Conservation (phyloP, 92 coral and sea anemone genomes). For the Phenganax subtilis region DNA sequence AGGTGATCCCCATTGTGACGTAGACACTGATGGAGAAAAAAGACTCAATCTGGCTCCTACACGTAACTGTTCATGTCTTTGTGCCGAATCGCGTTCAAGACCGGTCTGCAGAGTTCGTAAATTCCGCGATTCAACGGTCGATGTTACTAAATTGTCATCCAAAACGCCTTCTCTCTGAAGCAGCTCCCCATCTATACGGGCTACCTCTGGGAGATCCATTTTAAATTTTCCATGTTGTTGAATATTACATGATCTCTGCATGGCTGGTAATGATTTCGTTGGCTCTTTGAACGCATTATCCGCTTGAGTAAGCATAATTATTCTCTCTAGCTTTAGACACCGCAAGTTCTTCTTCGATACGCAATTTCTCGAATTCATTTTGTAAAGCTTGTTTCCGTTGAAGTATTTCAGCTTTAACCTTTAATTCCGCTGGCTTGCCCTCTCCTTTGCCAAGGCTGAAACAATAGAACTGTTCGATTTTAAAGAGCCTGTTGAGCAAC, state of each 20-base stretch:
- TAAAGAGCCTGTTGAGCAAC: not conserved
- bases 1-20: too few species aligned
- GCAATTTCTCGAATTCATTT: conserved; percentile 36
- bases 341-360: conserved; percentile 17
- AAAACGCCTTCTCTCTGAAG: not conserved
- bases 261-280: not conserved
- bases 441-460: conserved; percentile 12
- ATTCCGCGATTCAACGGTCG: too few species aligned
- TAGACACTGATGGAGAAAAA: too few species aligned
- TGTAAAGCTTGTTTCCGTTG: conserved; percentile 31
- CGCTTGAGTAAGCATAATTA: not conserved
- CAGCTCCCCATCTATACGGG: not conserved
- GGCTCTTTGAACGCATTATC: not conserved
- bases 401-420: conserved; percentile 6
- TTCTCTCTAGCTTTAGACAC: conserved; percentile 25
- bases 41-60: too few species aligned
- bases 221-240: conserved; percentile 12
- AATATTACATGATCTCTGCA: conserved; percentile 2
- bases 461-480: conserved; percentile 1
- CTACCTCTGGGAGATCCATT: not conserved
- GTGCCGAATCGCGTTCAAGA: not conserved
- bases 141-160: not conserved
- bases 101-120: not conserved
- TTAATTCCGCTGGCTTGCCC: conserved; percentile 15
- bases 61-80: not conserved